Conservation (phyloP, 2,113 vertebrate genomes). For the Ageneiosus marmoratus region DNA sequence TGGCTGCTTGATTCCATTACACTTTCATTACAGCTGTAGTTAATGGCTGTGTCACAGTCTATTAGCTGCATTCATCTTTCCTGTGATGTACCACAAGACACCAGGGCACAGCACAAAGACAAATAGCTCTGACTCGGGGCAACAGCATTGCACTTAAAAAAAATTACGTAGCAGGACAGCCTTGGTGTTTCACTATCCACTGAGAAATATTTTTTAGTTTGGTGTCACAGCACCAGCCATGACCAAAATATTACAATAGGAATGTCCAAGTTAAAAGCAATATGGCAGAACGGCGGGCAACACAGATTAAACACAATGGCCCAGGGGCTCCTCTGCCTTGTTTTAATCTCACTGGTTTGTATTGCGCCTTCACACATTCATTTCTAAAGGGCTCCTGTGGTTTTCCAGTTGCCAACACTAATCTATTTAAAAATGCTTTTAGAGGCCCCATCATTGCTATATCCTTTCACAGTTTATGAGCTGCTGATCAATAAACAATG, state of each 20-base stretch:
- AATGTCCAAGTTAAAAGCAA: constrained; percentile 52
- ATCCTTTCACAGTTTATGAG: constrained; percentile 73
- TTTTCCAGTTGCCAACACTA: constrained; percentile 58
- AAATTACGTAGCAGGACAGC: constrained; percentile 45
- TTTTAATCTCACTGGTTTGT: constrained; percentile 43
- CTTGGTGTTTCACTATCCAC: constrained; percentile 6
- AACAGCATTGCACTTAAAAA: constrained; percentile 58
- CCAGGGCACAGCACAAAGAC: constrained; percentile 70
- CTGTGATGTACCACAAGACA: constrained; percentile 76
- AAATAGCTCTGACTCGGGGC: constrained; percentile 66
- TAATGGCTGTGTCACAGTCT: constrained; percentile 81
- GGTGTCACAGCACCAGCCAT: constrained; percentile 38
- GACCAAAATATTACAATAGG: constrained; percentile 55
- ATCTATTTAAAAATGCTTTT: constrained; percentile 74
- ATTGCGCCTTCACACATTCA: constrained; percentile 28
- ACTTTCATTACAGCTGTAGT: constrained; percentile 78
- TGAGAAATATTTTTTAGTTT: constrained; percentile 53
- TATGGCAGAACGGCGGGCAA: constrained; percentile 36
- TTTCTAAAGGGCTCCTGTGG: constrained; percentile 43
- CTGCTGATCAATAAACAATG: constrained; percentile 72
- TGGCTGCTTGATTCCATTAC: constrained; percentile 76
- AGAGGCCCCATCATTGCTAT: constrained; percentile 63
- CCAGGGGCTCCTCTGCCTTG: constrained; percentile 30
- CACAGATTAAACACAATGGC: constrained; percentile 44
- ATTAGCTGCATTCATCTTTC: constrained; percentile 79